These are phyloP conservation scores for Ornithorhynchus anatinus DNA, from an alignment of 2,113 vertebrate species.

Conservation along the genomic window DNA sequence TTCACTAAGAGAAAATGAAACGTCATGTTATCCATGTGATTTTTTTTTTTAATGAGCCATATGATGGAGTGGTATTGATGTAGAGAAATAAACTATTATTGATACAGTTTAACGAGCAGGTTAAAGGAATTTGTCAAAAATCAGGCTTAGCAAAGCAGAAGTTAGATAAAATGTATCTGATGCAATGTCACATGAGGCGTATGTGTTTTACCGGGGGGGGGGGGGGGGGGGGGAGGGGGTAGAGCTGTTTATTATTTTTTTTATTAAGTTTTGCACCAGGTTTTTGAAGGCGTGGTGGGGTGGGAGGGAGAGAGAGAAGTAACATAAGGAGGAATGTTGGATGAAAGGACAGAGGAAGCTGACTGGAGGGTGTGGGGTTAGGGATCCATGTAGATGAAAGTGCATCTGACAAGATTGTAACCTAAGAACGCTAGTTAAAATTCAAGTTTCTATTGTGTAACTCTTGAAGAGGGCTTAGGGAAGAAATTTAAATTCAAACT, in stretches of 20 bases:
- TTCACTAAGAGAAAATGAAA: slow-evolving; percentile 14
- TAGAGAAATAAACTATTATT: slow-evolving; percentile 8
- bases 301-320: neutral
- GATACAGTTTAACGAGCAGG: slow-evolving; percentile 10
- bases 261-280: neutral
- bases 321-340: neutral
- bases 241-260: neutral
- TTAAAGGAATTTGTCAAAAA: slow-evolving; percentile 35
- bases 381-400: too few species aligned
- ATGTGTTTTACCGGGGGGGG: neutral
- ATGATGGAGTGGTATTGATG: neutral
- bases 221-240: neutral
- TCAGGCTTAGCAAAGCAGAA: slow-evolving; percentile 7
- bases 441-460: neutral
- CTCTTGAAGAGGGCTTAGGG: neutral
- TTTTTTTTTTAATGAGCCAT: neutral
- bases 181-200: neutral
- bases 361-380: neutral
- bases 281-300: neutral
- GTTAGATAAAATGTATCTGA: slow-evolving; percentile 25
- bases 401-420: neutral
- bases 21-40: neutral
- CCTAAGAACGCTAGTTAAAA: neutral
- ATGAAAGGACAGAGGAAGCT: neutral
- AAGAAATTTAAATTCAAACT: too few species aligned